Evolutionary conservation across 1,140 invertebrate genomes (phyloP), one percentile per base, ranked within the genome.

Genomic region (Brachionus plicatilis): DNA sequence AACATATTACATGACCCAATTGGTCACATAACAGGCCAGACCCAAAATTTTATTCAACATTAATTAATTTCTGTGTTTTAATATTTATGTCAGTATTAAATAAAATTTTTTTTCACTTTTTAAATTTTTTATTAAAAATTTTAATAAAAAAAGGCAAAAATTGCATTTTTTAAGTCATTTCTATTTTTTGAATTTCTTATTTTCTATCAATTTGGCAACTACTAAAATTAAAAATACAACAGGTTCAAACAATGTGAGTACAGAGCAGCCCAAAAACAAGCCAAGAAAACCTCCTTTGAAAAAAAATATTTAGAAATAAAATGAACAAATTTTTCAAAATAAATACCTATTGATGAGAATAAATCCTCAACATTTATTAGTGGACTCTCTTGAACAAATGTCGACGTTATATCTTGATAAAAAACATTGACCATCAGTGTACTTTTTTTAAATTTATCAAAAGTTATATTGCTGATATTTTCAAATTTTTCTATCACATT

Each of bases 391-490:
- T 33, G 14, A 12, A 78, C 47, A 45, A 43, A 45, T 78, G 75
- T 78, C 2, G 9, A 78, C 4, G 29, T 9, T 43, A 78, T 3
- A 1, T 78, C 75, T 47, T 47, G 4, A 33, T 78, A 78, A 27
- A 78, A 78, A 17, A 78, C 75, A 53, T 60, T 65, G 24, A 82
- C 17, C 47, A 60, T 82, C 3, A 82, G 11, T 3, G 56, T 43
- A 17, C 53, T 65, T 60, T 82, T 43, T 82, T 60, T 82, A n/a
- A 82, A 60, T 33, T 11, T 8, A 29, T 82, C 79, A 76, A 47
- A 76, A 29, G 72, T 47, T 27, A 76, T 17, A 50, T 76, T 76
- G n/a, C 43, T 45, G 24, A 50, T 27, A 41, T 11, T 41, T 20
- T 5, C 2, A 33, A 82, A 37, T 45, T 82, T 82, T 20, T 82